Conservation (phyloP, 1,140 invertebrate genomes). For the Antheraea pernyi region DNA sequence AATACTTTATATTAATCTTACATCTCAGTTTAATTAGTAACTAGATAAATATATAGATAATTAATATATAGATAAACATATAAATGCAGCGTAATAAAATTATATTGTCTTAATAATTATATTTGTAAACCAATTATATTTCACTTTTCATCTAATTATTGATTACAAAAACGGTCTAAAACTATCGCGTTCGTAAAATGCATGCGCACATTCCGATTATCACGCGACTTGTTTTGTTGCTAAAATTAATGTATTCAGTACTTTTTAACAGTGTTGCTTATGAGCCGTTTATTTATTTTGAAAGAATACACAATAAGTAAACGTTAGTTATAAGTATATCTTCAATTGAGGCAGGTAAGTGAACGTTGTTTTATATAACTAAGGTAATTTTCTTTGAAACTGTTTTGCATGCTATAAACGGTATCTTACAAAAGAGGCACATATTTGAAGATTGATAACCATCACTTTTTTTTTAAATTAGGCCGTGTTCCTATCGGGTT, state of each 20-base stretch:
- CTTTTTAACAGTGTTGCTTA: neutral
- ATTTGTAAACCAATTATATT: conserved; percentile 12
- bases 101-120: neutral
- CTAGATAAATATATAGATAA: neutral
- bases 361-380: neutral
- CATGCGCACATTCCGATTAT: conserved; percentile 10
- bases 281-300: neutral
- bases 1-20: neutral
- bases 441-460: too few relatives aligned
- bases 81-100: neutral
- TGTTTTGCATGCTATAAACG: too few relatives aligned
- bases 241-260: neutral
- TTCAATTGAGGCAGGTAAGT: neutral
- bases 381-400: neutral
- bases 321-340: neutral
- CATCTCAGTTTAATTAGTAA: neutral
- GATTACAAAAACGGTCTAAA: conserved; percentile 4
- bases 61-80: too few relatives aligned
- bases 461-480: too few relatives aligned
- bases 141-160: conserved; percentile 13
- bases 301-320: neutral
- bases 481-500: too few relatives aligned
- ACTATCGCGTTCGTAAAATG: neutral
- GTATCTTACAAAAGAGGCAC: too few relatives aligned
- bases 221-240: conserved; percentile 5